Percentiles rank a stretch among this genome's conserved stretches.
Evolutionary conservation across 2,888 invertebrate species (phyloP).

Genomic region (Tachina fera): DNA sequence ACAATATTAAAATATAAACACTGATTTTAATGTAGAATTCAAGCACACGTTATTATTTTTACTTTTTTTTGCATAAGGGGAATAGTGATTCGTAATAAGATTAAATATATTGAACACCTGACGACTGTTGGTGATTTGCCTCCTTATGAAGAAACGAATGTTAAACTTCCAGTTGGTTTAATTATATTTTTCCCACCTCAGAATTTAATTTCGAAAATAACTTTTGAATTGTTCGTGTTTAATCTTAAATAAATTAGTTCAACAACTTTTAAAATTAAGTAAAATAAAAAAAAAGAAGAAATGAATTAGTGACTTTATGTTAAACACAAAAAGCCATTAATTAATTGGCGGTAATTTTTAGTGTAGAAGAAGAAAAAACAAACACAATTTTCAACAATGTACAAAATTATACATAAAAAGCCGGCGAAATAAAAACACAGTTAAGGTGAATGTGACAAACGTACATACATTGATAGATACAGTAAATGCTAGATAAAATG

Average conservation of each 20-base stretch:
- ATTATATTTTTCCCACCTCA: too few species aligned
- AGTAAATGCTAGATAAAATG: neutral
- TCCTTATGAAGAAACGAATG: too few species aligned
- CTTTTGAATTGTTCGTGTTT: too few species aligned
- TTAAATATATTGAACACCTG: too few species aligned
- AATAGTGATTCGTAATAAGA: too few species aligned
- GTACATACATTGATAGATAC: neutral
- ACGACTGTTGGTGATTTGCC: too few species aligned
- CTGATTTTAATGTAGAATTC: too few species aligned
- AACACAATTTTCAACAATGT: neutral
- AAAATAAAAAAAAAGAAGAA: constrained; percentile 1
- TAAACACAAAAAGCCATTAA: constrained; percentile 21
- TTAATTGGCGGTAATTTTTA: neutral
- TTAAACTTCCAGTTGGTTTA: too few species aligned
- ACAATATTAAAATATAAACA: too few species aligned
- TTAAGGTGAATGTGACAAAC: neutral
- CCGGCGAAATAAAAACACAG: constrained; percentile 12
- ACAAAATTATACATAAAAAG: constrained; percentile 6
- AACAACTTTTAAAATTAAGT: constrained; percentile 13
- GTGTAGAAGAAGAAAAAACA: neutral
- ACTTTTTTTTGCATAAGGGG: too few species aligned
- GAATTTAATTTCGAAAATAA: neutral
- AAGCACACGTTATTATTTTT: too few species aligned
- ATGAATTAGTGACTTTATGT: neutral
- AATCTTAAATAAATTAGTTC: constrained; percentile 8